Conservation (phyloP, 2,888 invertebrate genomes). For the Gerris lacustris region DNA sequence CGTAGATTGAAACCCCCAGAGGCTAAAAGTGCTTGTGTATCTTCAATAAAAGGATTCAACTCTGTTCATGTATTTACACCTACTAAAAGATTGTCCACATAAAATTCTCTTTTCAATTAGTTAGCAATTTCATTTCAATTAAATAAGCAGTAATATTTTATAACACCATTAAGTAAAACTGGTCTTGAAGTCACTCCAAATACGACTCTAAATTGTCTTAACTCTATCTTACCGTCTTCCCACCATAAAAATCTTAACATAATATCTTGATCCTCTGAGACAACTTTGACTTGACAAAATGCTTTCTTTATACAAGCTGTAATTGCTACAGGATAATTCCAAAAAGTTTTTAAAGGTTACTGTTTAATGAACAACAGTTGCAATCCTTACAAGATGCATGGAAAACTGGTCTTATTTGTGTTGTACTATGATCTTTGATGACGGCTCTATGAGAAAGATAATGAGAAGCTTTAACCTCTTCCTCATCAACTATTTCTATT, state of each 20-base stretch:
- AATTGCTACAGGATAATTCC: slow-evolving; percentile 6
- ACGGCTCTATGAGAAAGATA: too few relatives aligned
- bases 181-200: slow-evolving; percentile 19
- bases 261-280: slow-evolving; percentile 10
- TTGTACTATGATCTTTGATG: too few relatives aligned
- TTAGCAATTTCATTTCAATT: slow-evolving; percentile 14
- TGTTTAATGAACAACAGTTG: slow-evolving; percentile 12
- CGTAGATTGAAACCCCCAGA: slow-evolving; percentile 16
- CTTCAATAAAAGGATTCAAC: slow-evolving; percentile 9
- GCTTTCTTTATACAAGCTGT: slow-evolving; percentile 14
- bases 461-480: too few relatives aligned
- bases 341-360: slow-evolving; percentile 11
- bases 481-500: too few relatives aligned
- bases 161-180: slow-evolving; percentile 22
- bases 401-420: too few relatives aligned
- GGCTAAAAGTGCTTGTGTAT: slow-evolving; percentile 1
- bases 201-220: slow-evolving; percentile 18
- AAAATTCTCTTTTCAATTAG: slow-evolving; percentile 16
- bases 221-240: slow-evolving; percentile 14
- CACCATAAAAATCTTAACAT: slow-evolving; percentile 16
- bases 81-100: too few relatives aligned
- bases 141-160: slow-evolving; percentile 15
- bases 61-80: slow-evolving; percentile 18
- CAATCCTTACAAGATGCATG: slow-evolving; percentile 4
- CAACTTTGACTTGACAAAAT: slow-evolving; percentile 19